Conservation (phyloP, 2,888 invertebrate species). For the Drosophila yooni region DNA sequence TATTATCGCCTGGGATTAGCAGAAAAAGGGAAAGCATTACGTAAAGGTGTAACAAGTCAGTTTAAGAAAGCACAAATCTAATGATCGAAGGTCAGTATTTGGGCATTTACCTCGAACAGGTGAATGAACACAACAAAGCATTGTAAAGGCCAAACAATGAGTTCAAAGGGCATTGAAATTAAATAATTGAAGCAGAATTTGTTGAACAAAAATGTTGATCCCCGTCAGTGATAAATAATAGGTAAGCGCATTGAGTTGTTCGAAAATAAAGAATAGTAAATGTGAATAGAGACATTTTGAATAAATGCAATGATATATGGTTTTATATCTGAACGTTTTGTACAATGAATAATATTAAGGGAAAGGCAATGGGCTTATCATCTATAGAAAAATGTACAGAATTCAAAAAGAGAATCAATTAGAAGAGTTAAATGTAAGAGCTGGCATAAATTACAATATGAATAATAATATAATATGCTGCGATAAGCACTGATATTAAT, state of each 20-base stretch:
- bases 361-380: background rate
- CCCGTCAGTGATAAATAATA: slow-evolving; percentile 33
- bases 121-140: slow-evolving; percentile 33
- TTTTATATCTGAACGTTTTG: background rate
- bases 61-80: slow-evolving; percentile 42
- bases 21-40: slow-evolving; percentile 39
- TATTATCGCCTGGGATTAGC: slow-evolving; percentile 64
- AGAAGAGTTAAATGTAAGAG: background rate
- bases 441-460: background rate
- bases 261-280: slow-evolving; percentile 5
- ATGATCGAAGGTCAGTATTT: slow-evolving; percentile 47
- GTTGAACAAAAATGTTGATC: slow-evolving; percentile 38
- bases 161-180: slow-evolving; percentile 38
- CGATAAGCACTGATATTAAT: background rate
- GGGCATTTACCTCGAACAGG: slow-evolving; percentile 40
- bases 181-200: slow-evolving; percentile 46
- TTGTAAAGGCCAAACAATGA: slow-evolving; percentile 26
- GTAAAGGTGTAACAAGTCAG: slow-evolving; percentile 50
- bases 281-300: slow-evolving; percentile 21
- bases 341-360: background rate
- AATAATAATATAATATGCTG: no score
- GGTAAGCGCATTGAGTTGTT: slow-evolving; percentile 32
- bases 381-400: background rate
- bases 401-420: background rate
- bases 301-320: slow-evolving; percentile 46